Evolutionary conservation across 2,888 invertebrate genomes (phyloP), one percentile per base, ranked within the genome.

Genomic region (Capitulum mitella): DNA sequence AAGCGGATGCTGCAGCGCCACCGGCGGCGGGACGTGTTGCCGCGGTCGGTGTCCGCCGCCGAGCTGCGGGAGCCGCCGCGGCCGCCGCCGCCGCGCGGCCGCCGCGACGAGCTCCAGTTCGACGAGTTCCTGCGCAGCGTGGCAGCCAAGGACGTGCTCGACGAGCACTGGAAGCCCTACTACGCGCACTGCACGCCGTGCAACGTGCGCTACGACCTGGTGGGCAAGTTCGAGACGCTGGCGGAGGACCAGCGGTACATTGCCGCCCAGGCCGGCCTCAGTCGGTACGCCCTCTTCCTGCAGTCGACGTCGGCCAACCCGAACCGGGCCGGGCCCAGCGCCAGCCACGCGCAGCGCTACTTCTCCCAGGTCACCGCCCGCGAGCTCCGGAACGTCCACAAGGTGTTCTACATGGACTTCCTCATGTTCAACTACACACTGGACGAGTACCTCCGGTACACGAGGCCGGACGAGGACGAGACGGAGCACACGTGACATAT

Each of bases 151-250:
- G 64, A 64, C 37, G 64, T 64, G 14, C n/a, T 26, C 3, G 89
- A 89, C 83, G 88, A 88, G 82, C 90, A 90, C 83, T 90, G 90
- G 90, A 86, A 87, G 75, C 88, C 89, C 0, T 88, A 87, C 81
- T 86, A 87, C 81, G 84, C 88, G 22, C 86, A 88, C 77, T 90
- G 90, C 82, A 88, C 88, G 0, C 90, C 90, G 0, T 90, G 90
- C 82, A 83, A 86, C 14, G 84, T 90, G 1, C 83, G 87, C 46
- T 90, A 89, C 82, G 87, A 89, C 82, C 84, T 89, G 77, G 85
- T 89, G 19, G 89, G 88, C 0, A 88, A 89, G 84, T 88, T 89
- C 79, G 89, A 90, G 83, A 88, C 88, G 0, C 82, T 90, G 78
- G 91, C 85, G 77, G 83, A 85, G n/a, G 90, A 90, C 83, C 88